Percentiles rank a stretch among this genome's conserved stretches.
These are phyloP conservation scores for Etheostoma nigrum DNA, from an alignment of 2,797 vertebrate species.

Conservation along the genomic window DNA sequence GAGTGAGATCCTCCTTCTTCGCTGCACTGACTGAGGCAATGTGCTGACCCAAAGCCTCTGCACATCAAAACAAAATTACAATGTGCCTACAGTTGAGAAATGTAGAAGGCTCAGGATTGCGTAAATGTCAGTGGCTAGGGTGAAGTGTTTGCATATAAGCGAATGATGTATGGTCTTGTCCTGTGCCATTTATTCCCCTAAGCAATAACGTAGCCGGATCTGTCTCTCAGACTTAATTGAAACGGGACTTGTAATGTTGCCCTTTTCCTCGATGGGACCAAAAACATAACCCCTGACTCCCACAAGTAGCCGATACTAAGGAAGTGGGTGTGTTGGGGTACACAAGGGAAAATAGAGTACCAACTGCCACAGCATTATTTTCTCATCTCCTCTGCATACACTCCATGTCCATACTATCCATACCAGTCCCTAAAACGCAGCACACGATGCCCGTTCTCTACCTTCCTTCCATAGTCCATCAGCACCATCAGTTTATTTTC, in stretches of 20 bases:
- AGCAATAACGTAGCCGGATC: conserved; percentile 82
- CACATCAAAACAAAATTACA: conserved; percentile 84
- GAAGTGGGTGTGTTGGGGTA: conserved; percentile 66
- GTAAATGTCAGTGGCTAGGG: conserved; percentile 83
- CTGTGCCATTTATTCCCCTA: conserved; percentile 84
- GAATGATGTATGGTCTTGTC: conserved; percentile 85
- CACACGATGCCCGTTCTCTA: conserved; percentile 52
- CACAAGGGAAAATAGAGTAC: conserved; percentile 71
- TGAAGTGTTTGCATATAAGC: conserved; percentile 87
- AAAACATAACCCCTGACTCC: conserved; percentile 88
- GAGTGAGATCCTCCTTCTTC: conserved; percentile 71
- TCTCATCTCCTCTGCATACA: conserved; percentile 63
- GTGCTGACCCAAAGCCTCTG: conserved; percentile 78
- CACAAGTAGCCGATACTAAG: conserved; percentile 78
- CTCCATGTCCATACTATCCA: conserved; percentile 31
- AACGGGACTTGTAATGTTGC: conserved; percentile 85
- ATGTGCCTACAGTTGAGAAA: conserved; percentile 80
- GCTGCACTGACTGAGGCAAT: conserved; percentile 70
- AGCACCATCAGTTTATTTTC: conserved; percentile 61
- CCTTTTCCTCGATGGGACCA: conserved; percentile 82
- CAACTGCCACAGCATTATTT: conserved; percentile 80
- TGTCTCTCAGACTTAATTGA: conserved; percentile 87
- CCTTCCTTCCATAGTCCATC: conserved; percentile 45
- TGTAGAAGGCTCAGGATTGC: conserved; percentile 78
- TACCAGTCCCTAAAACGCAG: conserved; percentile 33